Evolutionary conservation across 1,140 invertebrate genomes (phyloP).

Genomic region (Mizuhopecten yessoensis): DNA sequence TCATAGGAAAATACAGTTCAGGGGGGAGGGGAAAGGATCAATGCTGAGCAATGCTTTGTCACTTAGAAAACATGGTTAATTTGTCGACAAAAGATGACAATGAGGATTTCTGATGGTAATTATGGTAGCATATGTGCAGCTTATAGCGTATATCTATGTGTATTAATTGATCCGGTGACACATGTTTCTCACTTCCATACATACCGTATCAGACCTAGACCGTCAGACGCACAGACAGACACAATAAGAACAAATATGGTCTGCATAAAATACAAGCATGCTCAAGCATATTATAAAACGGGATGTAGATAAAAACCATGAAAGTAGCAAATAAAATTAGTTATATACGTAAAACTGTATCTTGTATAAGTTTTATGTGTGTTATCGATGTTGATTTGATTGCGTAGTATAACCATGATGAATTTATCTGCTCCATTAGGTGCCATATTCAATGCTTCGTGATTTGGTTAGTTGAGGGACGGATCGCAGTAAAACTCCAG

Average conservation of each 20-base stretch:
- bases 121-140: too few species aligned
- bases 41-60: too few species aligned
- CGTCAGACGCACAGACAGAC: background rate
- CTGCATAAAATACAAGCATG: background rate
- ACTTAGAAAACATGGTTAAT: too few species aligned
- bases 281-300: background rate
- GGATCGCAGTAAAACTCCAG: background rate
- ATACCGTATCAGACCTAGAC: background rate
- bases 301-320: background rate
- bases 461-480: background rate
- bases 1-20: too few species aligned
- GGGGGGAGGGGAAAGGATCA: too few species aligned
- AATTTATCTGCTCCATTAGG: conserved; percentile 3
- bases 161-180: too few species aligned
- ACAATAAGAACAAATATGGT: background rate
- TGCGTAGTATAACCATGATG: background rate
- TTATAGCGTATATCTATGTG: too few species aligned
- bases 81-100: too few species aligned
- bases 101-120: too few species aligned
- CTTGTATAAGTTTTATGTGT: background rate
- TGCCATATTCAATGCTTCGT: background rate
- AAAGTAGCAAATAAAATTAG: background rate
- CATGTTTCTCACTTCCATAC: too few species aligned
- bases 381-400: background rate
- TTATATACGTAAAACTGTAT: background rate